Evolutionary conservation across 2,113 vertebrate species (phyloP).

Genomic region (Microtus ochrogaster): DNA sequence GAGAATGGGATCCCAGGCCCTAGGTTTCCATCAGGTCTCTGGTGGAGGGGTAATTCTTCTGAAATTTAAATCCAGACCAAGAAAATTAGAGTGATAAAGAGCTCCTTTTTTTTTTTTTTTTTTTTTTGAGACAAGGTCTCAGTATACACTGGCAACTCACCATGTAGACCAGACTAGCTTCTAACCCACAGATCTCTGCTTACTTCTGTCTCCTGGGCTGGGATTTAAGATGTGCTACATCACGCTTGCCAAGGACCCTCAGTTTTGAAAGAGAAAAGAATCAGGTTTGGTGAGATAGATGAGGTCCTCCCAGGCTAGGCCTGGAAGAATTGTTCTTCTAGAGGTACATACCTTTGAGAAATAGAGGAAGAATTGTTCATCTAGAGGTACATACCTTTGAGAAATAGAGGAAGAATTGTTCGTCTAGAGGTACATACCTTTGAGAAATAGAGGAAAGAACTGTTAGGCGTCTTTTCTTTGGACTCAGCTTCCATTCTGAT

Average conservation of each 20-base stretch:
- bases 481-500: neutral
- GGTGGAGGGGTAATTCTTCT: neutral
- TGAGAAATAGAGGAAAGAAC: neutral
- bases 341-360: too few species aligned
- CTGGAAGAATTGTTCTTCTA: neutral
- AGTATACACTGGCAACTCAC: neutral
- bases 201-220: neutral
- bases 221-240: neutral
- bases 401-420: neutral
- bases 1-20: neutral
- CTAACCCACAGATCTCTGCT: neutral
- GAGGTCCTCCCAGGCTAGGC: neutral
- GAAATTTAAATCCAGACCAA: neutral
- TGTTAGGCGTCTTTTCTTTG: neutral
- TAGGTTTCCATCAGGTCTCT: neutral
- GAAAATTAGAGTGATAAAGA: neutral
- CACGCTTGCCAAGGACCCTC: neutral
- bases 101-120: accelerated
- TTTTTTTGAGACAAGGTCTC: neutral
- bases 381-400: neutral
- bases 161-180: neutral
- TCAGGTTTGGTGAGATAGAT: neutral
- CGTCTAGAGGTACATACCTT: neutral
- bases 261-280: neutral
- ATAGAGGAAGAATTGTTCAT: neutral